phyloP scores from a whole-genome alignment of 1,140 invertebrate species.

The Centruroides sculpturatus region DNA sequence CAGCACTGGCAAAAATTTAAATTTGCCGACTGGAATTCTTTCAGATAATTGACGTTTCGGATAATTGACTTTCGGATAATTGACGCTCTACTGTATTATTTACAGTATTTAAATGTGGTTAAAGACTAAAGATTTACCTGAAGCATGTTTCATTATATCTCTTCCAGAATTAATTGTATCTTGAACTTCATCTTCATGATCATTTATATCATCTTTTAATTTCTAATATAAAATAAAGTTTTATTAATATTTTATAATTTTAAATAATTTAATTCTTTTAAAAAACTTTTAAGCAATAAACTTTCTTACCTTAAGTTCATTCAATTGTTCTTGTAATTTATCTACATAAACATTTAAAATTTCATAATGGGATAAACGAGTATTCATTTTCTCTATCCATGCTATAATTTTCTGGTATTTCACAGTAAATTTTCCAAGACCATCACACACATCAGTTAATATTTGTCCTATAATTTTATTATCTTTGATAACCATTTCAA shows the following conservation, averaged over 20 bases:
- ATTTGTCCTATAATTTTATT: conserved; percentile 63
- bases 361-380: conserved; percentile 56
- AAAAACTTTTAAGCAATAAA: background rate
- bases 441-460: conserved; percentile 60
- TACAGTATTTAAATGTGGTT: background rate
- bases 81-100: too few relatives aligned
- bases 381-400: conserved; percentile 84
- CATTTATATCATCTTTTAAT: conserved; percentile 3
- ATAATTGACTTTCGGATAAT: too few relatives aligned
- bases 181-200: conserved; percentile 1
- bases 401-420: conserved; percentile 78
- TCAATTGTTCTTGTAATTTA: conserved; percentile 77
- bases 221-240: conserved; percentile 1
- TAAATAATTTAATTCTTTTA: background rate
- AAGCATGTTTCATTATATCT: conserved; percentile 87
- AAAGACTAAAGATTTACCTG: conserved; percentile 22
- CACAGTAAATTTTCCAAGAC: conserved; percentile 64
- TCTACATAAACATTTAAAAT: conserved; percentile 76
- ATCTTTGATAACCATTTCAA: conserved; percentile 63
- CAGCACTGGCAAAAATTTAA: too few relatives aligned
- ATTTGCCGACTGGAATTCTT: too few relatives aligned
- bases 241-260: too few relatives aligned
- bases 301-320: conserved; percentile 59
- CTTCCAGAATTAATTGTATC: conserved; percentile 43
- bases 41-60: too few relatives aligned